Base-by-base conservation (phyloP, 2,797 vertebrate species). In the Pelobates cultripes region DNA sequence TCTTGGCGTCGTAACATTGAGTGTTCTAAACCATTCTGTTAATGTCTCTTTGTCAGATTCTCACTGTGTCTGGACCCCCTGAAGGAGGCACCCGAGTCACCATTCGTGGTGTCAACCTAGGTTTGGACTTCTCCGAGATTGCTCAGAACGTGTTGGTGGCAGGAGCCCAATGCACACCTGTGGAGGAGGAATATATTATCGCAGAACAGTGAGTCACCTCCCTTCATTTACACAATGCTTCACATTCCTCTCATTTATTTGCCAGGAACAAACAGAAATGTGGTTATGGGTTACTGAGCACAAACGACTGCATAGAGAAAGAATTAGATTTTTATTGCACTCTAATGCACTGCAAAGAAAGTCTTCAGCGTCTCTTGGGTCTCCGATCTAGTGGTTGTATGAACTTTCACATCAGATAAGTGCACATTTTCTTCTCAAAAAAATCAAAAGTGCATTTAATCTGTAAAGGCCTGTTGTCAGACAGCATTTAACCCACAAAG, bases 1-100 rank as follows among this genome's bases (percentile, higher is more conserved):
- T 51, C 47, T 51, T 51, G 47, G 10, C 10, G 47, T 51, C 1
- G 47, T 51, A 51, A 51, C 47, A 51, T 51, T 51, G 47, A 51
- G 9, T 57, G 42, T 44, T 63, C 13, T 69, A 6, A 47, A n/a
- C 15, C 12, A 17, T 64, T 40, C n/a, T 64, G 9, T 64, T 4
- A 64, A 17, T 68, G 13, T 68, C 76, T 89, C 45, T 81, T 43
- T 75, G 63, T 1, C 77, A 94, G 98, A 97, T 99, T 89, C 94
- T 96, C 43, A 98, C 98, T 0, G 94, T 97, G 79, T 97, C 97
- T 0, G 98, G 98, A 44, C 98, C 98, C 1, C 97, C 96, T 0
- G 97, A 98, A 87, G 98, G 98, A 85, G 98, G 98, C 9, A 99
- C 98, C 0, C 92, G 94, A 69, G 97, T 99, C 86, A 99, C 97